Evolutionary conservation across 2,797 vertebrate genomes (phyloP).

Genomic region (Podargus strigoides): DNA sequence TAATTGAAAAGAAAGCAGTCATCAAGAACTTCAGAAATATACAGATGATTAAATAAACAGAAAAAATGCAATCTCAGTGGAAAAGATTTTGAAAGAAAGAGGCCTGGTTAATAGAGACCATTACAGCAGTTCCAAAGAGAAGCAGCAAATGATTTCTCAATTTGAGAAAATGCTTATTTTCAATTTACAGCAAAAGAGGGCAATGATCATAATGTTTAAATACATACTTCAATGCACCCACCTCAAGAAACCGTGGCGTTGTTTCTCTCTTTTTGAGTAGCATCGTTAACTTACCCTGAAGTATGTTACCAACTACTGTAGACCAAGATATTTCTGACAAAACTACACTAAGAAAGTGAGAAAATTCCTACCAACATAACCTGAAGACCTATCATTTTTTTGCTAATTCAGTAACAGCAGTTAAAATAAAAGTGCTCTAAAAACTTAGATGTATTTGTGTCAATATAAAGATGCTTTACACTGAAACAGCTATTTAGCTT

Average conservation of each 20-base stretch:
- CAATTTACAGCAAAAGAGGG: not conserved
- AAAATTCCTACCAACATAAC: not conserved
- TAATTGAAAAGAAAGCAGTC: not conserved
- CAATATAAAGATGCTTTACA: not conserved
- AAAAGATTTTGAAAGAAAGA: not conserved
- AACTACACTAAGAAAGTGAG: not conserved
- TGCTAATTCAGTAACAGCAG: not conserved
- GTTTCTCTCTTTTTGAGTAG: not conserved
- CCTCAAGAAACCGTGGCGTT: not conserved
- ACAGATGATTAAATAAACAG: not conserved
- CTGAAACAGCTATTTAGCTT: not conserved
- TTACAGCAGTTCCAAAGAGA: not conserved
- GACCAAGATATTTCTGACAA: not conserved
- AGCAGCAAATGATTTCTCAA: not conserved
- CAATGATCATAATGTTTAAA: not conserved
- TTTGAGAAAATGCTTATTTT: not conserved
- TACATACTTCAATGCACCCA: not conserved
- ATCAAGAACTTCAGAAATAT: not conserved
- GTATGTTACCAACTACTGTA: not conserved
- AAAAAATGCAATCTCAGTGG: not conserved
- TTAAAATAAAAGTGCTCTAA: not conserved
- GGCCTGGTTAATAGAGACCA: not conserved
- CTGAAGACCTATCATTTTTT: not conserved
- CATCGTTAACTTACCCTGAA: not conserved
- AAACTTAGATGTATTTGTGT: not conserved